phyloP scores from a whole-genome alignment of 2,888 invertebrate genomes.

The Toxonevra muliebris region DNA sequence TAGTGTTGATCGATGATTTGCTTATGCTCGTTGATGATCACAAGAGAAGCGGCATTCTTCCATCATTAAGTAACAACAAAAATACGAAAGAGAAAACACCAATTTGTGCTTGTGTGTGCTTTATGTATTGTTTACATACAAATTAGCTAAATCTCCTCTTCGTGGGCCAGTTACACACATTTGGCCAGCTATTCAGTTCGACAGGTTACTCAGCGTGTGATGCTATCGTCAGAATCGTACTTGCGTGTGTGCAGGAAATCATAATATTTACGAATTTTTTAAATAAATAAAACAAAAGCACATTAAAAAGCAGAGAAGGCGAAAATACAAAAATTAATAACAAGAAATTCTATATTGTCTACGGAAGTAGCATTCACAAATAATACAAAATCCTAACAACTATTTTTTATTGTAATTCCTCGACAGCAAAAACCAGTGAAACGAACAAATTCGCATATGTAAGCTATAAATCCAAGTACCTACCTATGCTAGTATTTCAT shows the following conservation, averaged over 20 bases:
- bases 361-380: constrained; percentile 11
- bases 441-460: constrained; percentile 37
- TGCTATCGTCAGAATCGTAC: too few species aligned
- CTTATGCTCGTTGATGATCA: constrained; percentile 2
- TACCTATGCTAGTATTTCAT: not conserved
- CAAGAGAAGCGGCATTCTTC: not conserved
- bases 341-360: not conserved
- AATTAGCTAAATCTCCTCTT: too few species aligned
- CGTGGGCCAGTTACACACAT: too few species aligned
- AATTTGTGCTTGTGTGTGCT: not conserved
- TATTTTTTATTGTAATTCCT: constrained; percentile 21
- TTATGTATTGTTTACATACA: too few species aligned
- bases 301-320: constrained; percentile 1
- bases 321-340: not conserved
- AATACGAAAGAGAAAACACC: not conserved
- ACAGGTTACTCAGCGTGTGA: too few species aligned
- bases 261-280: too few species aligned
- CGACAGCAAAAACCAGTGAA: constrained; percentile 22
- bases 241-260: too few species aligned
- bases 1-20: constrained; percentile 39
- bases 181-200: too few species aligned
- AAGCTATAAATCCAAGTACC: constrained; percentile 17
- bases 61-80: constrained; percentile 11
- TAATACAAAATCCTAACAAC: not conserved
- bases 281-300: not conserved